Percentiles rank a stretch among this genome's conserved stretches.
phyloP scores from a whole-genome alignment of 2,113 vertebrate genomes.

The Calyptomena viridis region DNA sequence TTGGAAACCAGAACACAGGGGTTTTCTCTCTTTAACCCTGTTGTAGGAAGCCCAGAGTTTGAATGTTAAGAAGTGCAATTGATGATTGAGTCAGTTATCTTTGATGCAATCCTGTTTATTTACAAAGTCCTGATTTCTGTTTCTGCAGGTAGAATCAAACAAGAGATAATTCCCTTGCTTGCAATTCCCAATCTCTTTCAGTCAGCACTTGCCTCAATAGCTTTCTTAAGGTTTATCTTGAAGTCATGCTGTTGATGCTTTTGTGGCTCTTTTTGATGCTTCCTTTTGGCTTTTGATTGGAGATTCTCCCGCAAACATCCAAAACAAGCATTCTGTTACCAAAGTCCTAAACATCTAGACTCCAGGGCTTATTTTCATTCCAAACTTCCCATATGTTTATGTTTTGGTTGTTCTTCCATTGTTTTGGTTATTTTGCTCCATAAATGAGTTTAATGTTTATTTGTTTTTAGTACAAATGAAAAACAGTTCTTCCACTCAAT shows the following conservation, averaged over 20 bases:
- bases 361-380: slow-evolving; percentile 63
- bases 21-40: background rate
- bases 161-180: slow-evolving; percentile 24
- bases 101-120: slow-evolving; percentile 64
- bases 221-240: slow-evolving; percentile 37
- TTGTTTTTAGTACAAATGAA: slow-evolving; percentile 34
- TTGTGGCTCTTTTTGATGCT: slow-evolving; percentile 55
- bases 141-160: slow-evolving; percentile 26
- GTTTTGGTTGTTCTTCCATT: slow-evolving; percentile 51
- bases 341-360: slow-evolving; percentile 45
- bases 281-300: slow-evolving; percentile 53
- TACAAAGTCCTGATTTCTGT: slow-evolving; percentile 44
- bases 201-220: background rate
- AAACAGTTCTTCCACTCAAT: slow-evolving; percentile 9
- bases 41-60: background rate
- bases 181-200: slow-evolving; percentile 14
- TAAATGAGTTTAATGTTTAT: slow-evolving; percentile 47
- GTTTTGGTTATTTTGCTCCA: slow-evolving; percentile 50
- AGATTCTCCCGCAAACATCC: slow-evolving; percentile 35
- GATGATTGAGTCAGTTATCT: slow-evolving; percentile 49
- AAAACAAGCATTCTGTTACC: slow-evolving; percentile 53
- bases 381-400: slow-evolving; percentile 61
- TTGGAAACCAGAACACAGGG: slow-evolving; percentile 12
- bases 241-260: slow-evolving; percentile 32
- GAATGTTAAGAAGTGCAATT: background rate